These are phyloP conservation scores for Zalophus californianus DNA, from an alignment of 2,797 vertebrate genomes.

Conservation along the genomic window DNA sequence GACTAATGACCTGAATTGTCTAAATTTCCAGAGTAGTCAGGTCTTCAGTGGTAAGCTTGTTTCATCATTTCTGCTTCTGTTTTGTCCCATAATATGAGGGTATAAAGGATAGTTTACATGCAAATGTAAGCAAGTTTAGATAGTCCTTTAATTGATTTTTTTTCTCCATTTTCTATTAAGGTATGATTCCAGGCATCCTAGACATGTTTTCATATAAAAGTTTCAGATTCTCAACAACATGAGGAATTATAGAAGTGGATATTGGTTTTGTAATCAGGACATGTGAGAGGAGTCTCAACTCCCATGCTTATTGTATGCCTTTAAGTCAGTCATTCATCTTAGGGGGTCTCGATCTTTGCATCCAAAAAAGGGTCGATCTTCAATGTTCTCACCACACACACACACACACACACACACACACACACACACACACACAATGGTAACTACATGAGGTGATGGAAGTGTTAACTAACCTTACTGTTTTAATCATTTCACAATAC, in stretches of 20 bases:
- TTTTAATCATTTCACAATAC: neutral
- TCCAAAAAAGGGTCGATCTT: neutral
- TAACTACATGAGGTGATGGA: neutral
- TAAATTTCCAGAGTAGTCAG: slow-evolving; percentile 60
- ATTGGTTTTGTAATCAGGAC: slow-evolving; percentile 20
- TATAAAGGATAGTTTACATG: neutral
- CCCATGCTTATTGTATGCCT: neutral
- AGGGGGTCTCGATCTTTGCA: neutral
- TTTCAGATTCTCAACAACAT: neutral
- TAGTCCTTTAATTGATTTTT: slow-evolving; percentile 42
- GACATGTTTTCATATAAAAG: neutral
- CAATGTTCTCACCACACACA: neutral
- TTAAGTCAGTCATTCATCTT: neutral
- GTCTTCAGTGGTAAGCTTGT: slow-evolving; percentile 1
- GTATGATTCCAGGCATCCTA: neutral
- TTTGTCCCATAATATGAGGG: neutral
- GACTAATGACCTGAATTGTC: slow-evolving; percentile 72
- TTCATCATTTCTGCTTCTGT: slow-evolving; percentile 42
- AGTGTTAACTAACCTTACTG: neutral
- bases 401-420: neutral
- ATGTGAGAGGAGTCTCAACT: neutral
- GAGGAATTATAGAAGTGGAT: neutral
- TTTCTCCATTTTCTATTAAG: neutral
- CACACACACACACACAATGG: neutral
- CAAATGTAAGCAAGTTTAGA: slow-evolving; percentile 50